Conservation (phyloP, 2,113 vertebrate species). For the Triplophysa rosa region DNA sequence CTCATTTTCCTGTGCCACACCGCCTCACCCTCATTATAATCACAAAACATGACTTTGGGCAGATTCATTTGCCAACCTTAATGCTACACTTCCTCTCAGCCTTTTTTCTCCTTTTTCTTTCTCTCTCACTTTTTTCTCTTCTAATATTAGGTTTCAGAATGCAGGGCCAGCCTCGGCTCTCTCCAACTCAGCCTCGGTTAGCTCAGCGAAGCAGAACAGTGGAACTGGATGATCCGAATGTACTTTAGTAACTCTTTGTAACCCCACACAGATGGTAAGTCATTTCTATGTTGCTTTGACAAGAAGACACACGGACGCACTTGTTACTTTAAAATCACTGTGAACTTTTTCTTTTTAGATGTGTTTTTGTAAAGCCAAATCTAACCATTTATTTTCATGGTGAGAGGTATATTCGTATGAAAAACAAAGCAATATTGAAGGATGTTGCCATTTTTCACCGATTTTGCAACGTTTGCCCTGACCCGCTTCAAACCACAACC, state of each 20-base stretch:
- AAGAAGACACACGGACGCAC: neutral
- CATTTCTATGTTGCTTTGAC: slow-evolving; percentile 29
- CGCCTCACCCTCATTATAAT: slow-evolving; percentile 34
- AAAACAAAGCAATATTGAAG: slow-evolving; percentile 2
- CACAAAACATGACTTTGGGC: slow-evolving; percentile 35
- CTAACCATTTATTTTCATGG: neutral
- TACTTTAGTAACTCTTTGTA: slow-evolving; percentile 7
- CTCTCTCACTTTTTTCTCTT: slow-evolving; percentile 1
- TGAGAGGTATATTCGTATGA: neutral
- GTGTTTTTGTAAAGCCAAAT: slow-evolving; percentile 23
- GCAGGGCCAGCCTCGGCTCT: slow-evolving; percentile 37
- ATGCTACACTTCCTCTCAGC: slow-evolving; percentile 38
- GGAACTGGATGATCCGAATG: slow-evolving; percentile 26
- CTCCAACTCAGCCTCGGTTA: slow-evolving; percentile 30
- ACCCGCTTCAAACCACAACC: slow-evolving; percentile 6
- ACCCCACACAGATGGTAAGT: slow-evolving; percentile 7
- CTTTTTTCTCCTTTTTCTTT: neutral
- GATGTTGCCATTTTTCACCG: slow-evolving; percentile 23
- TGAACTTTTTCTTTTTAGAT: neutral
- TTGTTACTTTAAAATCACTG: neutral
- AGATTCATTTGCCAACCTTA: slow-evolving; percentile 38
- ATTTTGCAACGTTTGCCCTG: slow-evolving; percentile 14
- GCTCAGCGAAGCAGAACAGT: slow-evolving; percentile 37
- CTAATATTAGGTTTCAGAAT: slow-evolving; percentile 43
- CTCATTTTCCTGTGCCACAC: slow-evolving; percentile 13